phyloP scores from a whole-genome alignment of 2,113 vertebrate genomes.

The Varanus komodoensis region DNA sequence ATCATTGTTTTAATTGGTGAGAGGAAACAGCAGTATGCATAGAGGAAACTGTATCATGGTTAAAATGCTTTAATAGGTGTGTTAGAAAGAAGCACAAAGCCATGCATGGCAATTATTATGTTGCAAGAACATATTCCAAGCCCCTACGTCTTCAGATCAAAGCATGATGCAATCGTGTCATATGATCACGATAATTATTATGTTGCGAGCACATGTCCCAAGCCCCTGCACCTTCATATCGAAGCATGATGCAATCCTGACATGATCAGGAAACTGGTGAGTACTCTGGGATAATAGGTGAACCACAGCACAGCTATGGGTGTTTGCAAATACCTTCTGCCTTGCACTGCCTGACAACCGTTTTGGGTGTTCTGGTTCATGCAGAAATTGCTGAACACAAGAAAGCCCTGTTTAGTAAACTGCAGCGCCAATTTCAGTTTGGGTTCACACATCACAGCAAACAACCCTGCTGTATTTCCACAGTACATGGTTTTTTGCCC shows the following conservation, averaged over 20 bases:
- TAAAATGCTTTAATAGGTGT: constrained; percentile 38
- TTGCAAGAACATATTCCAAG: constrained; percentile 42
- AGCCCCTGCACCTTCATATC: too few species aligned
- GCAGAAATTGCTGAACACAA: neutral
- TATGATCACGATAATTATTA: neutral
- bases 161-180: neutral
- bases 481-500: too few species aligned
- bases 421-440: neutral
- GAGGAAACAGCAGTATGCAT: constrained; percentile 20
- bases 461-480: too few species aligned
- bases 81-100: neutral
- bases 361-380: neutral
- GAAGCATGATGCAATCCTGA: too few species aligned
- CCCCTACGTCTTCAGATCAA: constrained; percentile 36
- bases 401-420: neutral
- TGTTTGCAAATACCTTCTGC: neutral
- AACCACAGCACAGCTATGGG: neutral
- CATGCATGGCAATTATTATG: constrained; percentile 42
- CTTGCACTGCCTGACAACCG: neutral
- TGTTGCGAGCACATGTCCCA: too few species aligned
- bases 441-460: neutral
- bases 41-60: constrained; percentile 50
- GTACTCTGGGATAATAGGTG: neutral
- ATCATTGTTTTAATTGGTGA: constrained; percentile 47
- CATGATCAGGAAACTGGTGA: constrained; percentile 2